Percentiles rank a stretch among this genome's conserved stretches.
Evolutionary conservation across 1,140 invertebrate genomes (phyloP).

Genomic region (Drosophila truncata): DNA sequence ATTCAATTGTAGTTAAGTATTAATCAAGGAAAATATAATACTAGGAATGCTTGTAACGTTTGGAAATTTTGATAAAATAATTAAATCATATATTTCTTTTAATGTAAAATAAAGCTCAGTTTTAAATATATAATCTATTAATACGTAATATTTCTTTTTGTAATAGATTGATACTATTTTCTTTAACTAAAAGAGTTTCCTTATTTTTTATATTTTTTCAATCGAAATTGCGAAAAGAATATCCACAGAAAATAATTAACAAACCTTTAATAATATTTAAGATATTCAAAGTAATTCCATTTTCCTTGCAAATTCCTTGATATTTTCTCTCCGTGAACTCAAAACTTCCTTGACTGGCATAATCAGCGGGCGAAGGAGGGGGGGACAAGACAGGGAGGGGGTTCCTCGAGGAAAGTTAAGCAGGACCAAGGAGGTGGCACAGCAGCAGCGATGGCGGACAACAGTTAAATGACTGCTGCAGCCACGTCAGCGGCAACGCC

Average conservation of each 20-base stretch:
- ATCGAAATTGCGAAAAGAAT: too few species aligned
- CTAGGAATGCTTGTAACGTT: not conserved
- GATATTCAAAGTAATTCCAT: not conserved
- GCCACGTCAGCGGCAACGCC: slow-evolving; percentile 69
- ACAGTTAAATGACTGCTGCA: slow-evolving; percentile 80
- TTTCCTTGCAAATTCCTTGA: not conserved
- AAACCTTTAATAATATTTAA: not conserved
- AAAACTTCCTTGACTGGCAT: slow-evolving; percentile 65
- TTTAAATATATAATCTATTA: too few species aligned
- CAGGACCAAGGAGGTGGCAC: slow-evolving; percentile 21
- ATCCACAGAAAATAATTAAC: too few species aligned
- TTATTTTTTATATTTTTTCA: too few species aligned
- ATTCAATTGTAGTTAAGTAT: not conserved
- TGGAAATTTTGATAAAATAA: too few species aligned
- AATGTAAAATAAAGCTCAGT: too few species aligned
- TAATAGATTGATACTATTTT: too few species aligned
- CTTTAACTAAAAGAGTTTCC: too few species aligned
- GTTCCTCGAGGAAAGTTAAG: not conserved
- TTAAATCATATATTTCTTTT: too few species aligned
- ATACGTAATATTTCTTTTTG: too few species aligned
- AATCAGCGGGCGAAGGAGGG: slow-evolving; percentile 7
- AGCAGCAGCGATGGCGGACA: slow-evolving; percentile 38
- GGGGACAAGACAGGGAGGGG: not conserved
- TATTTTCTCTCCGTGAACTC: not conserved
- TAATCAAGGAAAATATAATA: not conserved